Percentiles rank a stretch among this genome's conserved stretches.
phyloP scores from a whole-genome alignment of 2,797 vertebrate genomes.

The Jordanella pulchra region DNA sequence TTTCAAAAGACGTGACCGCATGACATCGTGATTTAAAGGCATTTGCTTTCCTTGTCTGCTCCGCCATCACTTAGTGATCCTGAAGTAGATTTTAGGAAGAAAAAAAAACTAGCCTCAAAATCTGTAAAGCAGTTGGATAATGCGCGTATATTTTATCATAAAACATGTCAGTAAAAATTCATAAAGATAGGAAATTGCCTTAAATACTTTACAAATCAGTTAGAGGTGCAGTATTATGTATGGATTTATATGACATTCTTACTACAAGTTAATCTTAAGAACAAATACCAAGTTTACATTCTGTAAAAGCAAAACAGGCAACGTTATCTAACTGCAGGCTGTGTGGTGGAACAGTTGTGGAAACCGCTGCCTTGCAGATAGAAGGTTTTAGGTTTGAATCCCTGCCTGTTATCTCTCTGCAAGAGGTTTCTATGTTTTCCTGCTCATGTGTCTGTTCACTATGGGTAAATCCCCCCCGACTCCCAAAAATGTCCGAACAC shows the following conservation, averaged over 20 bases:
- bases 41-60: slow-evolving; percentile 1
- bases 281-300: too few species aligned
- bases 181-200: too few species aligned
- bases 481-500: neutral
- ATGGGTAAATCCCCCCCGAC: neutral
- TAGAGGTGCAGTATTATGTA: too few species aligned
- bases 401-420: neutral
- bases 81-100: neutral
- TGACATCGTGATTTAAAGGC: slow-evolving; percentile 24
- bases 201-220: too few species aligned
- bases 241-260: too few species aligned
- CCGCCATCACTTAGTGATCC: neutral
- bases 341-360: too few species aligned
- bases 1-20: slow-evolving; percentile 16
- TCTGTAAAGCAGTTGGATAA: neutral
- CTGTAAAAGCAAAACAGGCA: too few species aligned
- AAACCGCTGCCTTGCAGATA: neutral
- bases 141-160: neutral
- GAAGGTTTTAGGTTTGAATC: neutral
- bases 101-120: neutral
- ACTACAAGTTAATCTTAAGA: too few species aligned
- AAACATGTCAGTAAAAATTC: too few species aligned
- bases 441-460: neutral
- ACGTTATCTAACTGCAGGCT: too few species aligned
- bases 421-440: neutral